Percentiles rank a stretch among this genome's conserved stretches.
Evolutionary conservation across 2,888 invertebrate genomes (phyloP).

Genomic region (Crossocerus cetratus): DNA sequence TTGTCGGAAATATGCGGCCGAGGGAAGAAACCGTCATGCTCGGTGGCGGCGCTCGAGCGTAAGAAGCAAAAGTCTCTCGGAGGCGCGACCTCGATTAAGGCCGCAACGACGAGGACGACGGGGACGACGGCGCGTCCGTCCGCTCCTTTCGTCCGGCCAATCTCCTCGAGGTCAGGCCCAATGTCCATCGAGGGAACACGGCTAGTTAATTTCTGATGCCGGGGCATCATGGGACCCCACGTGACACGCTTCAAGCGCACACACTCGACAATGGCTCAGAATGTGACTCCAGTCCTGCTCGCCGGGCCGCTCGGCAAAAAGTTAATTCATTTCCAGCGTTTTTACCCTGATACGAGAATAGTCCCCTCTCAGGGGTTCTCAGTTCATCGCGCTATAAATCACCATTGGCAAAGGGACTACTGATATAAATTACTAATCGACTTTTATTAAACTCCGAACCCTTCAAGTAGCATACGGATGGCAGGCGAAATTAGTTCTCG

Average conservation of each 20-base stretch:
- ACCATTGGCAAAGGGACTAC: too few species aligned
- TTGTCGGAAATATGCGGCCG: neutral
- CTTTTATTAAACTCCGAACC: too few species aligned
- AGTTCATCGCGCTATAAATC: constrained; percentile 10
- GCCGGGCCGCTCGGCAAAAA: constrained; percentile 61
- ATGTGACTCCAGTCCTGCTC: constrained; percentile 62
- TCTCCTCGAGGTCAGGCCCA: constrained; percentile 42
- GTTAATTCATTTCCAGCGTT: constrained; percentile 74
- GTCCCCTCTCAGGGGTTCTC: constrained; percentile 64
- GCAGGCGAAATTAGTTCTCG: constrained; percentile 60
- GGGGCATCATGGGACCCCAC: constrained; percentile 42
- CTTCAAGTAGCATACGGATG: constrained; percentile 61
- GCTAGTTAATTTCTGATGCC: constrained; percentile 53
- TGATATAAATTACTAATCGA: too few species aligned
- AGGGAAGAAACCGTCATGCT: constrained; percentile 20
- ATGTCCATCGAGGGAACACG: constrained; percentile 46
- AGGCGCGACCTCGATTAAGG: constrained; percentile 49
- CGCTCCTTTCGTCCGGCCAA: constrained; percentile 43
- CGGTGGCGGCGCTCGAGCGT: constrained; percentile 10
- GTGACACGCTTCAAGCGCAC: constrained; percentile 45
- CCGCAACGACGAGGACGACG: constrained; percentile 10
- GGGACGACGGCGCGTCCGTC: neutral
- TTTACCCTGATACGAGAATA: constrained; percentile 69
- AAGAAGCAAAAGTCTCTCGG: constrained; percentile 24
- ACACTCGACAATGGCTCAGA: constrained; percentile 59